Conservation (phyloP, 2,888 invertebrate species). For the Odontothrips loti region DNA sequence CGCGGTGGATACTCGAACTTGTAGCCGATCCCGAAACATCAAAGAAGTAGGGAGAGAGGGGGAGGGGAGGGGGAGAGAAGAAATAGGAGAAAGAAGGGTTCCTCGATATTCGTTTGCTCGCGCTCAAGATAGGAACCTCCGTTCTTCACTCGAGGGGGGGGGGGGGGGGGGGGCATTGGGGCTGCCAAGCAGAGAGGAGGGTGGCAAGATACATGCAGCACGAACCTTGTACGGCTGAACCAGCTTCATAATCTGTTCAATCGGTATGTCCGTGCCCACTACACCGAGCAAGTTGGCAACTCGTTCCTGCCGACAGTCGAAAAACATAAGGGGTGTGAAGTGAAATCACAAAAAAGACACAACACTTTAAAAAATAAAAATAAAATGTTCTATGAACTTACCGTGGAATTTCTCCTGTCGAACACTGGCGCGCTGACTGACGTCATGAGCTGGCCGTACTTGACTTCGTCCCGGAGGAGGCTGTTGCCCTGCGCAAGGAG, state of each 20-base stretch:
- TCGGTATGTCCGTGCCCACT: conserved; percentile 94
- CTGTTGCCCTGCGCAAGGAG: conserved; percentile 54
- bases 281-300: conserved; percentile 92
- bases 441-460: conserved; percentile 79
- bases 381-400: conserved; percentile 44
- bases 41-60: background rate
- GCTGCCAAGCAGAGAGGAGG: too few species aligned
- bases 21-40: background rate
- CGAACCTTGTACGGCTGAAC: conserved; percentile 88
- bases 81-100: background rate
- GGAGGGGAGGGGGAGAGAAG: background rate
- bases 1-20: background rate
- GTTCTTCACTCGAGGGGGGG: too few species aligned
- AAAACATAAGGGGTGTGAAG: background rate
- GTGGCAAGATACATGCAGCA: background rate
- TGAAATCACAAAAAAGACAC: too few species aligned
- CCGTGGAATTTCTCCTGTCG: conserved; percentile 85
- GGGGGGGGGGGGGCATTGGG: too few species aligned
- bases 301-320: conserved; percentile 57
- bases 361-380: background rate
- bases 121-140: too few species aligned
- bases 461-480: conserved; percentile 53
- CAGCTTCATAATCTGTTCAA: conserved; percentile 91
- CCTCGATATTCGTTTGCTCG: too few species aligned
- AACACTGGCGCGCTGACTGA: conserved; percentile 93